phyloP scores from a whole-genome alignment of 2,888 invertebrate genomes.

The Arrhopalites spinosus region DNA sequence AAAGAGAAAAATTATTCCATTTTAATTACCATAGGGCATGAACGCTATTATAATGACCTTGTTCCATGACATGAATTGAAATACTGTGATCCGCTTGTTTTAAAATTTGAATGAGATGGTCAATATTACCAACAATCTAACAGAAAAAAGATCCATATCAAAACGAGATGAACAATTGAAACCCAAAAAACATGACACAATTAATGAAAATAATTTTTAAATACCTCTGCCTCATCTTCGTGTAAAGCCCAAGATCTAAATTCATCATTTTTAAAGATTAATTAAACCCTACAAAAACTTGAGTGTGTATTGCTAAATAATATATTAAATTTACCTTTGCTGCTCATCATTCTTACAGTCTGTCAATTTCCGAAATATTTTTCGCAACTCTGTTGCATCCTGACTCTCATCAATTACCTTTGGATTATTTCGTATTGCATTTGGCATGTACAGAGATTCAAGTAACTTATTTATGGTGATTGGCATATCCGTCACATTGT shows the following conservation, averaged over 20 bases:
- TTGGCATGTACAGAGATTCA: constrained; percentile 48
- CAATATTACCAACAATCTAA: constrained; percentile 76
- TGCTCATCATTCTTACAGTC: constrained; percentile 93
- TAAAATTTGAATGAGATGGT: constrained; percentile 60
- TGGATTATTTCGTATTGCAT: constrained; percentile 51
- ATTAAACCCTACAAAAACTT: too few relatives aligned
- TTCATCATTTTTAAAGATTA: too few relatives aligned
- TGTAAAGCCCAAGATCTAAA: constrained; percentile 95
- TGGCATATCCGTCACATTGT: constrained; percentile 14
- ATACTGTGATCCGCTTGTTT: constrained; percentile 79
- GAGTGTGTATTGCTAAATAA: too few relatives aligned
- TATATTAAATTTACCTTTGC: too few relatives aligned
- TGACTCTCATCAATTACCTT: constrained; percentile 70
- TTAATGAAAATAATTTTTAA: background rate
- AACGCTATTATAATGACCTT: constrained; percentile 82
- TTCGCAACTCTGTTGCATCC: constrained; percentile 80
- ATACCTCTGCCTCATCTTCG: constrained; percentile 67
- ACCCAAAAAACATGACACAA: background rate
- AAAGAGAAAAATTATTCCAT: too few relatives aligned
- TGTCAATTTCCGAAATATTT: constrained; percentile 76
- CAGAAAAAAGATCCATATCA: too few relatives aligned
- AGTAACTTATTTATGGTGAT: constrained; percentile 39
- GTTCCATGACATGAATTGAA: constrained; percentile 80
- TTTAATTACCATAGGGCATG: too few relatives aligned
- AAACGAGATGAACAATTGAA: too few relatives aligned